Conservation (phyloP, 2,888 invertebrate genomes). For the Dichetophora obliterata region DNA sequence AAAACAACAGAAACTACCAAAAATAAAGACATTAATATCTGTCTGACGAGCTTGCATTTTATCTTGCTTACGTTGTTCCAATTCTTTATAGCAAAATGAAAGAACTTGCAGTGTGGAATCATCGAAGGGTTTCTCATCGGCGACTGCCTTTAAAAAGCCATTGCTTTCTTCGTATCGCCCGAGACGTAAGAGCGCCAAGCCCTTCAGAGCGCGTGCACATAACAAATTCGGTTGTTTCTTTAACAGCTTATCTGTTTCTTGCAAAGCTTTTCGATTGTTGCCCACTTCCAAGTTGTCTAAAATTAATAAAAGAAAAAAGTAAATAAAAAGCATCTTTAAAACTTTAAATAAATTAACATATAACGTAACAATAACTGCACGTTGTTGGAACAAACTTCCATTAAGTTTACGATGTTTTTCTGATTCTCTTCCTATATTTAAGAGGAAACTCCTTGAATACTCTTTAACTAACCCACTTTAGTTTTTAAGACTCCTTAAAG, state of each 20-base stretch:
- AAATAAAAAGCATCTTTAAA: not conserved
- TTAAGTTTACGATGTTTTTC: too few relatives aligned
- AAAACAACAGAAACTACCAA: not conserved
- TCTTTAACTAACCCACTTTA: too few relatives aligned
- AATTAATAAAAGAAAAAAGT: slow-evolving; percentile 55
- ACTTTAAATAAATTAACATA: too few relatives aligned
- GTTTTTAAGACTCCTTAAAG: too few relatives aligned
- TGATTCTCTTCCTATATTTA: too few relatives aligned
- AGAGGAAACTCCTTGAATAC: too few relatives aligned
- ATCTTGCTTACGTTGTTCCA: slow-evolving; percentile 83
- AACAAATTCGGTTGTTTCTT: slow-evolving; percentile 91
- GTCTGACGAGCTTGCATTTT: not conserved
- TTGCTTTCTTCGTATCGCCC: slow-evolving; percentile 87
- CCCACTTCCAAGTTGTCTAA: slow-evolving; percentile 95
- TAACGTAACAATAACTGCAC: too few relatives aligned
- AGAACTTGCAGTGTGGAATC: slow-evolving; percentile 96
- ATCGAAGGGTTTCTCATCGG: slow-evolving; percentile 86
- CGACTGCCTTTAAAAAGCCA: slow-evolving; percentile 80
- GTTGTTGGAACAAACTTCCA: too few relatives aligned
- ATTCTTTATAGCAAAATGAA: slow-evolving; percentile 94
- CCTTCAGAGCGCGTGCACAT: slow-evolving; percentile 93
- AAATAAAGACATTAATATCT: not conserved
- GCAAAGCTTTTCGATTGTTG: slow-evolving; percentile 96
- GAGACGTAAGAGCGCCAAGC: slow-evolving; percentile 89
- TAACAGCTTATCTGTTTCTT: slow-evolving; percentile 95